Conservation (phyloP, 2,797 vertebrate species). For the Cottoperca gobio region DNA sequence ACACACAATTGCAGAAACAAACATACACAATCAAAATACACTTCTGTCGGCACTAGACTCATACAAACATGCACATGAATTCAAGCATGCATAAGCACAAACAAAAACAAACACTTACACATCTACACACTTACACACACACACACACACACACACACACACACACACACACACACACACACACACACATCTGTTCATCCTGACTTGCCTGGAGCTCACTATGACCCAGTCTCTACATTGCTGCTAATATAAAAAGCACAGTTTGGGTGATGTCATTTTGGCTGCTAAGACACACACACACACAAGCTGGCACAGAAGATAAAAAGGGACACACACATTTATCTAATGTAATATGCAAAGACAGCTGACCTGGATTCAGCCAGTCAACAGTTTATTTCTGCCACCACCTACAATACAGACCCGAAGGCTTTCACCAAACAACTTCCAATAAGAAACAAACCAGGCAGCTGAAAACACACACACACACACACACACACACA, state of each 20-base stretch:
- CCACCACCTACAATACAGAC: conserved; percentile 50
- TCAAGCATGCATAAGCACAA: background rate
- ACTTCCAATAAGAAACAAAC: conserved; percentile 9
- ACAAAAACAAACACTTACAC: background rate
- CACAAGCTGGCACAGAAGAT: conserved; percentile 11
- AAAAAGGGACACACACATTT: conserved; percentile 48
- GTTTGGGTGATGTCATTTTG: conserved; percentile 63
- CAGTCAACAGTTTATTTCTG: conserved; percentile 56
- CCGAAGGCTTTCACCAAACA: conserved; percentile 24
- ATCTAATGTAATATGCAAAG: conserved; percentile 59
- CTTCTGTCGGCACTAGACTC: background rate
- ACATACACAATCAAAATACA: background rate
- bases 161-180: conserved; percentile 9
- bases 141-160: background rate
- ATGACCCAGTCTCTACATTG: conserved; percentile 42
- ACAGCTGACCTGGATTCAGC: conserved; percentile 76
- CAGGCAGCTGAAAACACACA: conserved; percentile 23
- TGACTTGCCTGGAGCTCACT: conserved; percentile 41
- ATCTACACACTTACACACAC: background rate
- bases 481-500: conserved; percentile 15
- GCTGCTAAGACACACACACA: conserved; percentile 24
- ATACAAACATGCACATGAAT: background rate
- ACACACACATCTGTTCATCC: conserved; percentile 24
- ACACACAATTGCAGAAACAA: background rate
- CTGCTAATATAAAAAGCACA: conserved; percentile 56